Conservation (phyloP, 2,113 vertebrate species). For the Rattus rattus region DNA sequence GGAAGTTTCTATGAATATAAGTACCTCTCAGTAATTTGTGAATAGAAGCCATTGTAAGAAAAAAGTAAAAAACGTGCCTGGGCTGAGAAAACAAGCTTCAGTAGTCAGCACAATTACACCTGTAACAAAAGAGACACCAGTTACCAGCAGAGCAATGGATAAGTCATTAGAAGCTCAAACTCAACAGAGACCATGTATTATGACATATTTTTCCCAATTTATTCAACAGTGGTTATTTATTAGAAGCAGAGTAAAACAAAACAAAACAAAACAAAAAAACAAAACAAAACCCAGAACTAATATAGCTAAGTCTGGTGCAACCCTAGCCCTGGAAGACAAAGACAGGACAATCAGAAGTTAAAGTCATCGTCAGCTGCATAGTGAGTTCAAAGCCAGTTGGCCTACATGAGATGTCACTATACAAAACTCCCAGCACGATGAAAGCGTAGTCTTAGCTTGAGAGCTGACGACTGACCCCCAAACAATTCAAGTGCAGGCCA, state of each 20-base stretch:
- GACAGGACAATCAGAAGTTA: not conserved
- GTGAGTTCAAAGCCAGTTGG: not conserved
- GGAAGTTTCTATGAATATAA: constrained; percentile 15
- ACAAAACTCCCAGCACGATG: not conserved
- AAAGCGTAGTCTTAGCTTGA: not conserved
- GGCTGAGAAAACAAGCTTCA: constrained; percentile 32
- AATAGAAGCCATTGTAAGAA: constrained; percentile 79
- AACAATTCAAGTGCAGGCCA: constrained; percentile 15
- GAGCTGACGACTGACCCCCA: not conserved
- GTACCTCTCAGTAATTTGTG: constrained; percentile 17
- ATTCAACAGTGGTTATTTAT: not conserved
- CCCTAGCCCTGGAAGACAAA: not conserved
- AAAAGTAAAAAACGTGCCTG: constrained; percentile 42
- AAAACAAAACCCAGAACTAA: too few relatives aligned
- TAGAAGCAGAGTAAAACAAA: constrained; percentile 27
- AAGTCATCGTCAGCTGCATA: not conserved
- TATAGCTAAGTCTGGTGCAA: not conserved
- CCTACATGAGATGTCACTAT: not conserved
- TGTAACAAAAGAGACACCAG: constrained; percentile 68
- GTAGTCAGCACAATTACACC: constrained; percentile 62
- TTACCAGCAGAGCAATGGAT: constrained; percentile 36
- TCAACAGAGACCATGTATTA: not conserved
- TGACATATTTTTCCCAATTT: constrained; percentile 12
- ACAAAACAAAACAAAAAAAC: not conserved
- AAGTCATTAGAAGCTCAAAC: constrained; percentile 40